A percentile compares a stretch with the other conserved stretches of the same genome.
These are phyloP conservation scores for Drosophila oshimai DNA, from an alignment of 1,140 invertebrate species.

Conservation along the genomic window DNA sequence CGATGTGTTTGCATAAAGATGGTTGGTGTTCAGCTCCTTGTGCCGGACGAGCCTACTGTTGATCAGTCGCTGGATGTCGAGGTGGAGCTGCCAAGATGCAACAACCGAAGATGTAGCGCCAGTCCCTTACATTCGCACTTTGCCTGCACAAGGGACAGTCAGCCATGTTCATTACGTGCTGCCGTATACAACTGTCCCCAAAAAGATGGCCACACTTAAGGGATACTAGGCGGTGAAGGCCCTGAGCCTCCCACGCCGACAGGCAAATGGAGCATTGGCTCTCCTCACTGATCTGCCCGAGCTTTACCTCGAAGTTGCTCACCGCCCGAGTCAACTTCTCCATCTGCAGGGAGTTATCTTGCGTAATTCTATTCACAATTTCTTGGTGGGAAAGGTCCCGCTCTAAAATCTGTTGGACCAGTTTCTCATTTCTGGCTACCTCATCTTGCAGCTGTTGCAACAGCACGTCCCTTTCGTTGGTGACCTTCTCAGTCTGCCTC, in stretches of 20 bases:
- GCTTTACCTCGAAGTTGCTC: too few species aligned
- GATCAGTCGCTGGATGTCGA: too few species aligned
- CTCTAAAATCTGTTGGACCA: not conserved
- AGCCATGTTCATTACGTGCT: rapidly evolving
- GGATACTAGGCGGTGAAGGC: slow-evolving; percentile 1
- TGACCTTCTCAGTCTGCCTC: too few species aligned
- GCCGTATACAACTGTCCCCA: not conserved
- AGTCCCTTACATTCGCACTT: rapidly evolving
- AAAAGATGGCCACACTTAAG: slow-evolving; percentile 16
- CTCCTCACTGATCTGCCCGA: not conserved
- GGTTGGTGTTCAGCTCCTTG: too few species aligned
- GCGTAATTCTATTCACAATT: not conserved
- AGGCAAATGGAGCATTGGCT: slow-evolving; percentile 1
- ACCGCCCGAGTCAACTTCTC: not conserved
- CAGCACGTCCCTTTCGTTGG: not conserved
- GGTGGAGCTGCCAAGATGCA: not conserved
- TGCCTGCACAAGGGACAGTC: slow-evolving; percentile 1
- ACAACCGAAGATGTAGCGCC: not conserved
- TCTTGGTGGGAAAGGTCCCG: not conserved
- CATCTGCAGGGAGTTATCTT: not conserved
- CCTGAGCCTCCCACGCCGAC: not conserved
- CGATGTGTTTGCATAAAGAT: too few species aligned
- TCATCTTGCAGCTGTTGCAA: not conserved
- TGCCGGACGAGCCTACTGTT: not conserved
- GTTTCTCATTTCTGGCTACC: not conserved